Evolutionary conservation across 2,113 vertebrate genomes (phyloP), one percentile per base, ranked within the genome.

Genomic region (Kryptolebias marmoratus): DNA sequence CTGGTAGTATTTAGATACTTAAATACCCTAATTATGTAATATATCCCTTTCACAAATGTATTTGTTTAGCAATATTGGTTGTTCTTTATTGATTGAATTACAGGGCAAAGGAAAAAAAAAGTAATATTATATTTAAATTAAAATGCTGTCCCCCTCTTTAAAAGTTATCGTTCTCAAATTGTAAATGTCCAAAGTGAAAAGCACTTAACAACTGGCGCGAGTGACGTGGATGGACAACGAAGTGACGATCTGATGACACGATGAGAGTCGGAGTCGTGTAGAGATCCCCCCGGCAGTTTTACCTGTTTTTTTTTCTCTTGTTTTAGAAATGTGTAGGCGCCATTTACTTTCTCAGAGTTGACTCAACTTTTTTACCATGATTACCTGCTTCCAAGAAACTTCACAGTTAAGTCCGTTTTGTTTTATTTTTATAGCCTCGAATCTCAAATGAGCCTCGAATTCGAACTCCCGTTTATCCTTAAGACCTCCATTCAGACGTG

Each of bases 1-100:
- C 22, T 50, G 42, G 27, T 70, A 63, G 36, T 60, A 55, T 76
- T 68, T 77, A 32, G 42, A 61, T 28, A 28, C 27, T 65, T 73
- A 44, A n/a, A 71, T 30, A 68, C 27, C 73, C 11, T 44, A 10
- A 47, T 15, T 50, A 49, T 67, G 28, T 58, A 6, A 57, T 48
- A 45, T 28, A 52, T 28, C 57, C 42, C 60, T 31, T 71, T 64
- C 10, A 2, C 52, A 18, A 2, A 18, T 5, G 1, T 63, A 47
- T 68, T 42, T 32, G 31, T 45, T 64, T 63, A 49, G 28, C 7
- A 68, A 39, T 54, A 44, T 57, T 63, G 31, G 36, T 15, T 32
- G 28, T 47, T 48, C 5, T 63, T 42, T 30, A 16, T 36, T 27
- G 27, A 50, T 14, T 0, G 9, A 75, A 63, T 13, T 59, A 63